Evolutionary conservation across 2,797 vertebrate genomes (phyloP), one percentile per base, ranked within the genome.

Genomic region (Stomatorhinus walkeri): DNA sequence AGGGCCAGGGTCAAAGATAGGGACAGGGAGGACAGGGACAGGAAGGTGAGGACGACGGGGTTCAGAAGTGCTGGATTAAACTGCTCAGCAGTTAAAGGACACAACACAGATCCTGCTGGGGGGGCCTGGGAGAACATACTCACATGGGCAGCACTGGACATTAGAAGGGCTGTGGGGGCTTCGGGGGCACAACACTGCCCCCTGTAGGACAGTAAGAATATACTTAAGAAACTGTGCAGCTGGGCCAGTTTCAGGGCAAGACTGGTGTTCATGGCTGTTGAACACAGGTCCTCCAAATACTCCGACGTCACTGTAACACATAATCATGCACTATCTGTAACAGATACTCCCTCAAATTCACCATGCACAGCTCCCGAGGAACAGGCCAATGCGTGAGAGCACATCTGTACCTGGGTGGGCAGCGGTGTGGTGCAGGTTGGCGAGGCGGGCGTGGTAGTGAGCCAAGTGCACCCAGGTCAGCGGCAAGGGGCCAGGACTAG

Each of bases 221-320:
- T 89, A 92, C 93, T 94, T 79, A 97, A 93, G 91, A 97, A 97
- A 54, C 61, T 89, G 91, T 97, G 95, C 91, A 97, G 95, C 93
- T 95, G 94, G 92, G 91, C 93, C 91, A 96, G 93, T 87, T 95
- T 95, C 28, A 94, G 91, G 90, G 93, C 92, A 92, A 96, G 91
- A 87, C 91, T 93, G 2, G 91, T 90, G 85, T 96, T 94, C 90
- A 93, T 95, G 88, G 94, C 89, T 36, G 94, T 93, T 12, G 94
- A 94, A 61, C 92, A 32, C 76, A 94, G 87, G 89, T 93, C 92
- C 85, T 93, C 92, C 90, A 93, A 89, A 88, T 46, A n/a, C 7
- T 85, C 68, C 8, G 88, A 51, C 36, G 64, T 72, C 68, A 87
- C 87, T 89, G 88, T 19, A 24, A 64, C 36, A 87, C 28, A 90